Conservation (phyloP, 2,113 vertebrate genomes). For the Heterochromis multidens region DNA sequence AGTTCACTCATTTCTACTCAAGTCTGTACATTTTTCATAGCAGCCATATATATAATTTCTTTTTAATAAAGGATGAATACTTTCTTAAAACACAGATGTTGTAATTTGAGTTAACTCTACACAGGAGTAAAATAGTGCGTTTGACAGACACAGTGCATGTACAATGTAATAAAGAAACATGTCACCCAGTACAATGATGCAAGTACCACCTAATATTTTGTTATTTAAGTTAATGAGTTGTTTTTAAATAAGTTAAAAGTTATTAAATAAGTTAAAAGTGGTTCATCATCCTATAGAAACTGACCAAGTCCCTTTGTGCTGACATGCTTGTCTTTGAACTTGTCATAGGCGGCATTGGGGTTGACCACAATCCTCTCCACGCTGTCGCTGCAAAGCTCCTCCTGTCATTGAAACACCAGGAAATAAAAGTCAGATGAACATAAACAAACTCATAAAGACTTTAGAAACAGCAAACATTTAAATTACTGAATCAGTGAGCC, state of each 20-base stretch:
- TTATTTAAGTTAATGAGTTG: background rate
- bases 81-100: background rate
- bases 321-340: constrained; percentile 94
- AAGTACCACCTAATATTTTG: background rate
- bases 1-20: background rate
- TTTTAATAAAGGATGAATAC: background rate
- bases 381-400: constrained; percentile 94
- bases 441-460: background rate
- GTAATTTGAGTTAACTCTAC: background rate
- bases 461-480: background rate
- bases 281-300: constrained; percentile 28
- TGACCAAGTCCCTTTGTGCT: constrained; percentile 89
- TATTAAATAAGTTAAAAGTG: background rate
- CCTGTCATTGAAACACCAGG: constrained; percentile 71
- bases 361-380: constrained; percentile 97
- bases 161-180: background rate
- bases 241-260: background rate
- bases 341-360: constrained; percentile 96
- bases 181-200: background rate
- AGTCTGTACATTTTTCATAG: background rate
- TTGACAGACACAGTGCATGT: background rate
- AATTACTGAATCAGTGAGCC: background rate
- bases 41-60: background rate
- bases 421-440: constrained; percentile 3
- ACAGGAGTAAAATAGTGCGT: background rate